Conservation (phyloP, 2,888 invertebrate species). For the Lasioglossum morio region DNA sequence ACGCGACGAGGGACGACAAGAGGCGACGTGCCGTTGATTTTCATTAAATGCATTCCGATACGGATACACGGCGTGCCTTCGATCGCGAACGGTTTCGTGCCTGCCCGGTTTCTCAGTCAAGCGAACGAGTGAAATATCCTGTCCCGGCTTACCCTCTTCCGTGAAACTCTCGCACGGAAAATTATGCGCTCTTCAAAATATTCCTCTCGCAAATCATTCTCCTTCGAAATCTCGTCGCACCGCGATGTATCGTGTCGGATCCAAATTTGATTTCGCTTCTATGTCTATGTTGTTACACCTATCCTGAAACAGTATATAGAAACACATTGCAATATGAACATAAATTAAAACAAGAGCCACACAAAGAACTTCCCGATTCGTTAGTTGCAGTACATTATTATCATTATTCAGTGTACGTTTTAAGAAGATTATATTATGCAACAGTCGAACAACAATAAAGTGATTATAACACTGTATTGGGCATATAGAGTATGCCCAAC, state of each 20-base stretch:
- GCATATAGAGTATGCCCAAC: too few relatives aligned
- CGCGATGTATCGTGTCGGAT: neutral
- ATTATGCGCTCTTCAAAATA: neutral
- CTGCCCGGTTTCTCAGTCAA: neutral
- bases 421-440: too few relatives aligned
- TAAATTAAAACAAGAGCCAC: too few relatives aligned
- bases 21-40: conserved; percentile 44
- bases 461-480: too few relatives aligned
- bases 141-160: neutral
- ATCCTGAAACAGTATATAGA: too few relatives aligned
- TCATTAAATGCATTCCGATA: conserved; percentile 49
- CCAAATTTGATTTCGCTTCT: too few relatives aligned
- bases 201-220: neutral
- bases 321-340: too few relatives aligned
- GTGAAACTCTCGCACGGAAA: neutral
- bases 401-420: too few relatives aligned
- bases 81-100: conserved; percentile 5
- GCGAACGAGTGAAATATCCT: neutral
- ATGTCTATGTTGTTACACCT: too few relatives aligned
- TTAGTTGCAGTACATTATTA: too few relatives aligned
- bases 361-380: too few relatives aligned
- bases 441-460: too few relatives aligned
- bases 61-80: conserved; percentile 10
- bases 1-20: neutral
- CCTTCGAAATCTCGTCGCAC: neutral